These are phyloP conservation scores for Clarias pachynema DNA, from an alignment of 2,797 vertebrate species.

Conservation along the genomic window DNA sequence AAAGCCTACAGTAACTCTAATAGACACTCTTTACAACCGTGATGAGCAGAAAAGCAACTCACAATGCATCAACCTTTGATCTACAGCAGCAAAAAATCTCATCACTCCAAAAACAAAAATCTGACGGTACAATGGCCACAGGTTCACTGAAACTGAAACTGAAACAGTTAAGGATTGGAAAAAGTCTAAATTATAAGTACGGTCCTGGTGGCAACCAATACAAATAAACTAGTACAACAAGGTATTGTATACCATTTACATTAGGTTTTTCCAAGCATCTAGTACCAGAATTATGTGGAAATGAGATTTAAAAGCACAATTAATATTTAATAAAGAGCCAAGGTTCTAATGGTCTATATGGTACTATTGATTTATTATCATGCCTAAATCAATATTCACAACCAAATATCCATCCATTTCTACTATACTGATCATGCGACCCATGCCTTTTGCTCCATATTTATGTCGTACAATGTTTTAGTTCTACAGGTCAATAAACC, in stretches of 20 bases:
- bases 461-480: background rate
- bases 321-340: background rate
- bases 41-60: background rate
- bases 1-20: background rate
- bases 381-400: conserved; percentile 8
- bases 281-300: background rate
- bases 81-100: background rate
- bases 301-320: background rate
- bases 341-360: background rate
- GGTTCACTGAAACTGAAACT: background rate
- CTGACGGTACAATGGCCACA: background rate
- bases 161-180: background rate
- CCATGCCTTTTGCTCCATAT: background rate
- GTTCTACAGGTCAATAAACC: background rate
- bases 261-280: background rate
- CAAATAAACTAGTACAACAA: background rate
- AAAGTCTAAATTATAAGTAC: background rate
- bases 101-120: background rate
- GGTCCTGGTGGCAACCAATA: background rate
- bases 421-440: background rate
- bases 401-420: background rate
- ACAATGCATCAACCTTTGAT: background rate
- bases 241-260: background rate
- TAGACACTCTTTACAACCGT: background rate
- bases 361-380: background rate